A percentile compares a stretch with the other conserved stretches of the same genome.
Evolutionary conservation across 2,888 invertebrate genomes (phyloP).

Genomic region (Plebejus anna): DNA sequence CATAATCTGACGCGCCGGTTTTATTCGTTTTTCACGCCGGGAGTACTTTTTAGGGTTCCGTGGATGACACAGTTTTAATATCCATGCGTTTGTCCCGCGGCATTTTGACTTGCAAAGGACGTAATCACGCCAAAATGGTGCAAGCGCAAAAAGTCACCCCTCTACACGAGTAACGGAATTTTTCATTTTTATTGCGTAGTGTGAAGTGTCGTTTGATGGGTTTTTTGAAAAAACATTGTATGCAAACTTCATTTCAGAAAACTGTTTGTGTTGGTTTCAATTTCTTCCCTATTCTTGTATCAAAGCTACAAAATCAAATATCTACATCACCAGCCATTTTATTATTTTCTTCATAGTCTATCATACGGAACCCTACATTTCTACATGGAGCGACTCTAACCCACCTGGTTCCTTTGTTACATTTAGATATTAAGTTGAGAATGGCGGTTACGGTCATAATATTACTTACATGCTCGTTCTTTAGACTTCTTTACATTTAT

Average conservation of each 20-base stretch:
- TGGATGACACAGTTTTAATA: conserved; percentile 4
- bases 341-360: not conserved
- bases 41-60: conserved; percentile 47
- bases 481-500: conserved; percentile 61
- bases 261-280: not conserved
- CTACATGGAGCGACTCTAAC: not conserved
- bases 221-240: not conserved
- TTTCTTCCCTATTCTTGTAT: not conserved
- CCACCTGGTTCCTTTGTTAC: conserved; percentile 49
- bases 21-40: conserved; percentile 66
- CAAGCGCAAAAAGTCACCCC: not conserved
- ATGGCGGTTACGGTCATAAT: conserved; percentile 68
- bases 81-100: not conserved
- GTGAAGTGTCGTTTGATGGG: conserved; percentile 2
- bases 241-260: not conserved
- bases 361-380: not conserved
- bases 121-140: conserved; percentile 19
- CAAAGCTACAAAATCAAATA: not conserved
- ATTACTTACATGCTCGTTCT: conserved; percentile 59
- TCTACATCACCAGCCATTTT: not conserved
- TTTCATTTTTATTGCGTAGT: not conserved
- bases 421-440: conserved; percentile 55
- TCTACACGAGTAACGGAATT: conserved; percentile 8
- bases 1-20: conserved; percentile 73
- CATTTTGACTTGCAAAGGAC: conserved; percentile 19